These are phyloP conservation scores for Chaetodon auriga DNA, from an alignment of 2,113 vertebrate species.

Conservation along the genomic window DNA sequence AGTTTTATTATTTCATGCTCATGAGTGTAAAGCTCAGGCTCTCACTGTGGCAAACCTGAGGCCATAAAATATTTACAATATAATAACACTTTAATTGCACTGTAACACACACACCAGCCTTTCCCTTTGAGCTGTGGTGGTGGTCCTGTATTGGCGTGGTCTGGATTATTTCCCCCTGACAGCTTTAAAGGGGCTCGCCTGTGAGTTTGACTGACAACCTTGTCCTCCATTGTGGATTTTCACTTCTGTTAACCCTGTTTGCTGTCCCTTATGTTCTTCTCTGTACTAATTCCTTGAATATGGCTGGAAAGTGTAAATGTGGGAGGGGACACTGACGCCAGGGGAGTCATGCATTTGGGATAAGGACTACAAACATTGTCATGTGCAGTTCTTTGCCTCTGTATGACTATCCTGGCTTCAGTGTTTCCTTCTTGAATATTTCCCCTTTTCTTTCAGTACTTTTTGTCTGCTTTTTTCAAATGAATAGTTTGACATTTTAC, in stretches of 20 bases:
- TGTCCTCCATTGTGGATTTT: conserved; percentile 35
- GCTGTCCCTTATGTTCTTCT: conserved; percentile 58
- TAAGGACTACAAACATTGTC: background rate
- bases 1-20: conserved; percentile 58
- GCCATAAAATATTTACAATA: conserved; percentile 71
- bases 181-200: background rate
- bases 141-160: conserved; percentile 27
- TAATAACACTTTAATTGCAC: conserved; percentile 59
- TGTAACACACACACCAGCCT: conserved; percentile 34
- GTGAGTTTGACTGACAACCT: conserved; percentile 37
- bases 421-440: conserved; percentile 16
- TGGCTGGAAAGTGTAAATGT: conserved; percentile 19
- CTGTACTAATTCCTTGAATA: conserved; percentile 55
- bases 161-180: conserved; percentile 16
- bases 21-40: conserved; percentile 26
- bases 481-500: conserved; percentile 13
- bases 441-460: background rate
- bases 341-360: conserved; percentile 9
- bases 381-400: conserved; percentile 8
- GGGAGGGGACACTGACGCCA: conserved; percentile 5
- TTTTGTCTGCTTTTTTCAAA: conserved; percentile 27
- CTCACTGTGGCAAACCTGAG: conserved; percentile 45
- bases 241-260: conserved; percentile 56
- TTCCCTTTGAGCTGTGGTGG: conserved; percentile 23
- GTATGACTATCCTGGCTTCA: conserved; percentile 3